These are phyloP conservation scores for Junonia oenone DNA, from an alignment of 2,888 invertebrate genomes.

Conservation along the genomic window DNA sequence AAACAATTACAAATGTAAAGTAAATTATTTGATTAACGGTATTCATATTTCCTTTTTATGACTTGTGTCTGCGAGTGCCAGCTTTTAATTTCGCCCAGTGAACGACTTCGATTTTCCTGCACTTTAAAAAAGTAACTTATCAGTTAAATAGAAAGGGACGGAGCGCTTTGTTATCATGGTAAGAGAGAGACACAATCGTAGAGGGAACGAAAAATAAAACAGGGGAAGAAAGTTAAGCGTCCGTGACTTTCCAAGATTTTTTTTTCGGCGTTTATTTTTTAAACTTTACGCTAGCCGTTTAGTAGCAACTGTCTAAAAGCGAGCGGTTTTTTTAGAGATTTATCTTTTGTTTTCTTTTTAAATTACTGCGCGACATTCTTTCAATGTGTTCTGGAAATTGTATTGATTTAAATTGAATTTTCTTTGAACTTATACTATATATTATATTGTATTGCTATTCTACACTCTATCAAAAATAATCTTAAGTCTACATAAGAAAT, in stretches of 20 bases:
- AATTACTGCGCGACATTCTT: slow-evolving; percentile 46
- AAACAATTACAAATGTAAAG: slow-evolving; percentile 21
- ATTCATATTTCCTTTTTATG: slow-evolving; percentile 72
- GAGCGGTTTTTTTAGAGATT: slow-evolving; percentile 56
- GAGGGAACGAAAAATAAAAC: slow-evolving; percentile 77
- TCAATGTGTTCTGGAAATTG: neutral
- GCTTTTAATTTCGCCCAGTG: slow-evolving; percentile 71
- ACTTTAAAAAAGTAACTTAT: slow-evolving; percentile 77
- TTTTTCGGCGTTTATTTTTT: slow-evolving; percentile 75
- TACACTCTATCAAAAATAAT: no score
- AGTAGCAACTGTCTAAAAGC: slow-evolving; percentile 62
- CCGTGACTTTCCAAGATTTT: slow-evolving; percentile 79
- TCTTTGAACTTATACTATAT: no score
- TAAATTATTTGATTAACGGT: slow-evolving; percentile 44
- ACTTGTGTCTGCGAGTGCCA: slow-evolving; percentile 71
- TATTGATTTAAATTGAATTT: no score
- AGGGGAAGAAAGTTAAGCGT: slow-evolving; percentile 80
- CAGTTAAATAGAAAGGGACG: slow-evolving; percentile 63
- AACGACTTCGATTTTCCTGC: slow-evolving; percentile 75
- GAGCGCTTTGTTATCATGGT: slow-evolving; percentile 40
- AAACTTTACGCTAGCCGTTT: slow-evolving; percentile 63
- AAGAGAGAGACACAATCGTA: slow-evolving; percentile 49
- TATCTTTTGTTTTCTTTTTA: slow-evolving; percentile 58
- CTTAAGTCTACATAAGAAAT: no score
- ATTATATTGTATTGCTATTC: no score